These are phyloP conservation scores for Ia io DNA, from an alignment of 2,113 vertebrate genomes.

Conservation along the genomic window DNA sequence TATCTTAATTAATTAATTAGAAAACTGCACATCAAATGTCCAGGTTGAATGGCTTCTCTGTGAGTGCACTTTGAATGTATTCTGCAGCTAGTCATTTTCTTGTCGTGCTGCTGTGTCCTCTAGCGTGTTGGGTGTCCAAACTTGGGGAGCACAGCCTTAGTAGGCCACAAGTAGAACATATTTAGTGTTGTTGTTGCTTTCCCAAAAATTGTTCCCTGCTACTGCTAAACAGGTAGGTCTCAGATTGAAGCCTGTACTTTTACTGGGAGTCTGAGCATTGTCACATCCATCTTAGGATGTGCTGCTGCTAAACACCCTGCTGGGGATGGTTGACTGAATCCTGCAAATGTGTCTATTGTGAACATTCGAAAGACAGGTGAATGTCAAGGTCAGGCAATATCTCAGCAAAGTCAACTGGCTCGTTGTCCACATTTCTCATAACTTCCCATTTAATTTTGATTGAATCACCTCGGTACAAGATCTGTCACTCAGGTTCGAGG, in stretches of 20 bases:
- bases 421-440: background rate
- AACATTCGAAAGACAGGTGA: background rate
- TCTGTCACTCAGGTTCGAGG: background rate
- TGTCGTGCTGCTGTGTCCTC: background rate
- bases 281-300: background rate
- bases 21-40: background rate
- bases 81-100: background rate
- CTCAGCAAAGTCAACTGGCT: background rate
- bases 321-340: background rate
- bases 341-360: background rate
- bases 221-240: background rate
- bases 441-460: background rate
- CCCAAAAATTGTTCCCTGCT: background rate
- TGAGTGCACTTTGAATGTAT: background rate
- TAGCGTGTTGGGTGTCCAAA: background rate
- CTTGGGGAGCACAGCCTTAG: background rate
- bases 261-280: background rate
- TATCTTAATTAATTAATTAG: background rate
- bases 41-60: background rate
- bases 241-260: background rate
- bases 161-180: background rate
- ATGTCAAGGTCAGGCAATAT: background rate
- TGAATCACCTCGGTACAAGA: background rate
- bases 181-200: background rate
- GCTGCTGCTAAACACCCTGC: background rate